Evolutionary conservation across 2,113 vertebrate species (phyloP).

Genomic region (Erinaceus europaeus): DNA sequence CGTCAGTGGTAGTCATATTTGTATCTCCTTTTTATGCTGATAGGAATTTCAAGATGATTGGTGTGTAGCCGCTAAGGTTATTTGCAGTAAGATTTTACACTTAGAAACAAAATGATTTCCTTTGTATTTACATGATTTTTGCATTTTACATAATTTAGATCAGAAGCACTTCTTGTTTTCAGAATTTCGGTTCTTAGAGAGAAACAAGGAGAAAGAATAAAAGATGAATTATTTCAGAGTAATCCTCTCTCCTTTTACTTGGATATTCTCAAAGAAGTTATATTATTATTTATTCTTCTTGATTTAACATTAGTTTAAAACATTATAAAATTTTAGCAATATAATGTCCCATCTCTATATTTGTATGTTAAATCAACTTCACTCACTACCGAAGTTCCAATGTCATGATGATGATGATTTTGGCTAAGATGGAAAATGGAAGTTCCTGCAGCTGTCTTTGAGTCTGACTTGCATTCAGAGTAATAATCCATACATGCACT

Average conservation of each 20-base stretch:
- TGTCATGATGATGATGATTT: no score
- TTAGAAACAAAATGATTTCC: not conserved
- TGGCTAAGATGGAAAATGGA: not conserved
- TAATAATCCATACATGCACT: not conserved
- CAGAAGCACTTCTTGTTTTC: constrained; percentile 8
- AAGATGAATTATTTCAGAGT: not conserved
- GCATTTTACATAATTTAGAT: not conserved
- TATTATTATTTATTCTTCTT: no score
- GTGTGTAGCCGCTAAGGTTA: not conserved
- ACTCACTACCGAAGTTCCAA: no score
- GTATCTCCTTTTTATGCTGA: constrained; percentile 7
- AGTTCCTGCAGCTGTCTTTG: not conserved
- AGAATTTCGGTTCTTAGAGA: constrained; percentile 26
- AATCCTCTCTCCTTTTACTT: constrained; percentile 23
- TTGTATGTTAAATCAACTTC: no score
- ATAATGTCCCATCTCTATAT: no score
- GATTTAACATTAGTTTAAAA: no score
- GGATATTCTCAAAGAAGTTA: constrained; percentile 4
- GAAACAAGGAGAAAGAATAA: constrained; percentile 20
- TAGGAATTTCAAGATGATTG: not conserved
- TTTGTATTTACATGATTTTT: constrained; percentile 28
- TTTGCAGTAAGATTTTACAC: not conserved
- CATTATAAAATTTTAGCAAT: no score
- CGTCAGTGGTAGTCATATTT: not conserved
- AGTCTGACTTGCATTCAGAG: not conserved